Conservation (phyloP, 2,797 vertebrate species). For the Diceros bicornis region DNA sequence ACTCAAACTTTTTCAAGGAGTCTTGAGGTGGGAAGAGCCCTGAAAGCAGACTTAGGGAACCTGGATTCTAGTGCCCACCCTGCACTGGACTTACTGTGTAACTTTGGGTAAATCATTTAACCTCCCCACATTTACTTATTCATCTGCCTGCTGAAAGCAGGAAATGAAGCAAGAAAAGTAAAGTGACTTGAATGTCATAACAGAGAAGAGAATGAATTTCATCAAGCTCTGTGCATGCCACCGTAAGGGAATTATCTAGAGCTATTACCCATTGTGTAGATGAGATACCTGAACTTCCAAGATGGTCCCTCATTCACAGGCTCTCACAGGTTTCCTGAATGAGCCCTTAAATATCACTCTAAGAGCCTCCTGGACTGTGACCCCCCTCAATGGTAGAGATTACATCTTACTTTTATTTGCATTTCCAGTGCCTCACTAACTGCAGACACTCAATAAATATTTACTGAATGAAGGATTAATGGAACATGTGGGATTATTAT, state of each 20-base stretch:
- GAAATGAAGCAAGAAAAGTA: neutral
- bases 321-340: neutral
- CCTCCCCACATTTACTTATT: neutral
- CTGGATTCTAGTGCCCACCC: neutral
- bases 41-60: neutral
- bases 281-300: neutral
- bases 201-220: neutral
- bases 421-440: neutral
- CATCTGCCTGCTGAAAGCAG: neutral
- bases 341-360: neutral
- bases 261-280: neutral
- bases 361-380: neutral
- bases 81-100: neutral
- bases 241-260: neutral
- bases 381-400: neutral
- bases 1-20: neutral
- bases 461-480: neutral
- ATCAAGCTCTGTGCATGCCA: neutral
- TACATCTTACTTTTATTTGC: neutral
- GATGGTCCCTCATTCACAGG: neutral
- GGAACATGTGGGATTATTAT: neutral
- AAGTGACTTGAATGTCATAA: neutral
- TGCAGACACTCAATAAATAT: neutral
- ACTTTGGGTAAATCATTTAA: neutral
- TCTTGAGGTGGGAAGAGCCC: neutral